Evolutionary conservation across 2,113 vertebrate genomes (phyloP), one percentile per base, ranked within the genome.

Genomic region (Panurus biarmicus): DNA sequence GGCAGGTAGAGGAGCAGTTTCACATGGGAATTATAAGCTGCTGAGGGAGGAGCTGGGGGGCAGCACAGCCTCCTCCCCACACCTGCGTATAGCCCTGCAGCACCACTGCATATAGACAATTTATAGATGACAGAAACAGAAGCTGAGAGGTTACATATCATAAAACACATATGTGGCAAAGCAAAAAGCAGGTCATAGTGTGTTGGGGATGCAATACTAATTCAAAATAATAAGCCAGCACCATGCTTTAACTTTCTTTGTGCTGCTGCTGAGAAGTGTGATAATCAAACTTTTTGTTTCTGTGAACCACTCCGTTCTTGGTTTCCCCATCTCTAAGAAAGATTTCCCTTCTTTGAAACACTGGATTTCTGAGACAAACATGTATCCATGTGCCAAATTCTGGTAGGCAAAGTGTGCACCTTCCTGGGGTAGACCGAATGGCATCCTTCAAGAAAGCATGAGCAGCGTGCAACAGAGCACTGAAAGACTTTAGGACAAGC

Each of bases 221-320:
- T 78, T 93, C 67, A 85, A 94, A 96, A 81, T 51, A 89, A 81
- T 40, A 87, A 91, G 16, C 18, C 26, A 75, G 44, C 38, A 56
- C 35, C 23, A 7, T 13, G 12, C 21, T 67, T 87, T 62, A 48
- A 47, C 48, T 56, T 86, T 38, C 33, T 50, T 28, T 44, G 22
- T 60, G 48, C n/a, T 64, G 64, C 77, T 54, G 36, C 61, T 78
- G 47, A 62, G 29, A 28, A 76, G 24, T 25, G 35, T 74, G 48
- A 86, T 79, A 84, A 74, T 42, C 7, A 57, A 22, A 73, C 6
- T 57, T 72, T 12, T 5, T 56, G 20, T 33, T 66, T 88, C 79
- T 74, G 23, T 13, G 45, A 54, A 51, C 7, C 20, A 44, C 23
- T 29, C 33, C n/a, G 6, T 36, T 70, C 36, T 71, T 26, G 21